Conservation (phyloP, 1,140 invertebrate genomes). For the Teleogryllus occipitalis region DNA sequence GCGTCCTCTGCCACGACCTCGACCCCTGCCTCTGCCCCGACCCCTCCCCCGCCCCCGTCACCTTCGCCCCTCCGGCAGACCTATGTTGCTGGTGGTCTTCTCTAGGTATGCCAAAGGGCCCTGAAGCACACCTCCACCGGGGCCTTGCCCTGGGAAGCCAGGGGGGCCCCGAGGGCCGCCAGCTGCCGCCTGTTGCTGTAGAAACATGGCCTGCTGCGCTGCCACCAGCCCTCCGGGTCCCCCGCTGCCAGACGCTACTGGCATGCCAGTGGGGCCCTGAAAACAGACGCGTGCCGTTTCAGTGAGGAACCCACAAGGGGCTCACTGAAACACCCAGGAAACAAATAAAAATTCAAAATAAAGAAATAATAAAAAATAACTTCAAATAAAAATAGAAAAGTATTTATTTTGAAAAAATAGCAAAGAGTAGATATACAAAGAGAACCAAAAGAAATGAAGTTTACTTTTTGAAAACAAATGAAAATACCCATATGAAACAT, state of each 20-base stretch:
- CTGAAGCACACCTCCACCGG: slow-evolving; percentile 44
- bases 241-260: slow-evolving; percentile 15
- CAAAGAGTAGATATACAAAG: not conserved
- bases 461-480: too few species aligned
- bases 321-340: slow-evolving; percentile 17
- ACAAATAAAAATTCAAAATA: slow-evolving; percentile 16
- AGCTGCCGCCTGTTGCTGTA: slow-evolving; percentile 39
- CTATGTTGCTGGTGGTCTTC: slow-evolving; percentile 75
- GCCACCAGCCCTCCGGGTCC: slow-evolving; percentile 22
- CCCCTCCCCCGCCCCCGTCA: slow-evolving; percentile 63
- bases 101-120: slow-evolving; percentile 68
- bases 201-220: slow-evolving; percentile 47
- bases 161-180: slow-evolving; percentile 33
- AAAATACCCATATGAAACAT: too few species aligned
- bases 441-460: not conserved
- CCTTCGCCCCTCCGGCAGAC: slow-evolving; percentile 60
- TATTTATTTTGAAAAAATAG: not conserved
- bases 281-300: slow-evolving; percentile 14
- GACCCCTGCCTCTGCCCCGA: slow-evolving; percentile 54
- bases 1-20: slow-evolving; percentile 47
- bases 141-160: slow-evolving; percentile 24
- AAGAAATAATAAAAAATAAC: not conserved
- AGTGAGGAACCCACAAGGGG: slow-evolving; percentile 16
- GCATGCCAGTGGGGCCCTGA: slow-evolving; percentile 13
- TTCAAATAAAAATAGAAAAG: not conserved